Evolutionary conservation across 2,113 vertebrate species (phyloP), one percentile per base, ranked within the genome.

Genomic region (Herpetotheres cachinnans): DNA sequence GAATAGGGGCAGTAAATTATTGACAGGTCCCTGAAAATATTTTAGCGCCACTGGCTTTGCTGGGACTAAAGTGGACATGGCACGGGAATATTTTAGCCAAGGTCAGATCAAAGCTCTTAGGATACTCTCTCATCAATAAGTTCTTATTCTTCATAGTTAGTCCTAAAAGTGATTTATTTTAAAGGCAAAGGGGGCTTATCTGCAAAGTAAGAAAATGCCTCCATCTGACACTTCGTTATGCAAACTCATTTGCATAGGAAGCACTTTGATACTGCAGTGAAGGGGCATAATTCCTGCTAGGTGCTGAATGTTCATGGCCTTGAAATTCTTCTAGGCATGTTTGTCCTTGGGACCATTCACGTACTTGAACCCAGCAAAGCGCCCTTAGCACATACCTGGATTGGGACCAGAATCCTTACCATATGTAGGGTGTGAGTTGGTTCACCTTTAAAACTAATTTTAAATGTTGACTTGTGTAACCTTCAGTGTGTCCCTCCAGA

Each of bases 391-490:
- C 14, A 73, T 49, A 58, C 32, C 36, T 93, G 46, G 16, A 55
- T 7, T 54, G 14, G 29, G 26, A 72, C 54, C 54, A 91, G 66
- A 91, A 80, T 85, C 70, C 54, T 61, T 72, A 59, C 67, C 44
- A 27, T n/a, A 52, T 17, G 29, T 61, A 61, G n/a, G 24, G 9
- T 1, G 3, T 85, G 47, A 95, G 44, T 16, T 69, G 34, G 40
- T 85, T 93, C 36, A 59, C 56, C 59, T 92, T 72, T 65, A 72
- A 87, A 96, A 94, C 10, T 46, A 54, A 91, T 89, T 92, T 96
- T 83, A 93, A 83, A 72, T 50, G n/a, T 78, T 71, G 30, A 78
- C 36, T 91, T 89, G 21, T 81, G 55, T 95, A 66, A 97, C 88
- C 82, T 91, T 94, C 93, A 96, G 46, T 27, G 5, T 59, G 22